These are phyloP conservation scores for Drosophila rellima DNA, from an alignment of 2,888 invertebrate species.

Conservation along the genomic window DNA sequence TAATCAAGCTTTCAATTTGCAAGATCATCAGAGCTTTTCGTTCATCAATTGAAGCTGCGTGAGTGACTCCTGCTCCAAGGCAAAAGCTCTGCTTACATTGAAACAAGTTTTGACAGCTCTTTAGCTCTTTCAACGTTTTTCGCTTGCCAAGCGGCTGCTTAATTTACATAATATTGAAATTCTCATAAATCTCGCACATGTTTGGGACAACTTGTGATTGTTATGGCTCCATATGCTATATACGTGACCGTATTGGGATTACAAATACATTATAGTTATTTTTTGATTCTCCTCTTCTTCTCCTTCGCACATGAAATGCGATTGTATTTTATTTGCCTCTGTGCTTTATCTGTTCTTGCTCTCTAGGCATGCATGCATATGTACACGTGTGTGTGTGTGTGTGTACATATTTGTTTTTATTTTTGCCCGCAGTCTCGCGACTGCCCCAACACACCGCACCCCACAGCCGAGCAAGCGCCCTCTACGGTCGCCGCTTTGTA, in stretches of 20 bases:
- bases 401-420: slow-evolving; percentile 51
- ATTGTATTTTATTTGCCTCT: slow-evolving; percentile 36
- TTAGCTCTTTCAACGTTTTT: slow-evolving; percentile 4
- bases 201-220: slow-evolving; percentile 41
- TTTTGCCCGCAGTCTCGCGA: slow-evolving; percentile 51
- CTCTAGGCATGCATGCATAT: background rate
- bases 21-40: slow-evolving; percentile 23
- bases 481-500: slow-evolving; percentile 2
- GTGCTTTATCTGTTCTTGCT: slow-evolving; percentile 39
- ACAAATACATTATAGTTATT: slow-evolving; percentile 28
- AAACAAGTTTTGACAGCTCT: slow-evolving; percentile 32
- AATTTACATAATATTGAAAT: slow-evolving; percentile 65
- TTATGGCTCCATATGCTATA: slow-evolving; percentile 23
- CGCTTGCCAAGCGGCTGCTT: slow-evolving; percentile 13
- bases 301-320: slow-evolving; percentile 19
- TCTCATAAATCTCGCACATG: slow-evolving; percentile 48
- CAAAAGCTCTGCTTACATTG: slow-evolving; percentile 11
- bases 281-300: slow-evolving; percentile 1
- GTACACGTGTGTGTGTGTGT: slow-evolving; percentile 19
- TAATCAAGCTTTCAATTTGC: background rate
- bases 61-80: slow-evolving; percentile 6
- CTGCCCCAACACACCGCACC: slow-evolving; percentile 15
- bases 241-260: slow-evolving; percentile 47
- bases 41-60: background rate
- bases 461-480: slow-evolving; percentile 5